phyloP scores from a whole-genome alignment of 2,113 vertebrate genomes.

The Osmerus eperlanus region DNA sequence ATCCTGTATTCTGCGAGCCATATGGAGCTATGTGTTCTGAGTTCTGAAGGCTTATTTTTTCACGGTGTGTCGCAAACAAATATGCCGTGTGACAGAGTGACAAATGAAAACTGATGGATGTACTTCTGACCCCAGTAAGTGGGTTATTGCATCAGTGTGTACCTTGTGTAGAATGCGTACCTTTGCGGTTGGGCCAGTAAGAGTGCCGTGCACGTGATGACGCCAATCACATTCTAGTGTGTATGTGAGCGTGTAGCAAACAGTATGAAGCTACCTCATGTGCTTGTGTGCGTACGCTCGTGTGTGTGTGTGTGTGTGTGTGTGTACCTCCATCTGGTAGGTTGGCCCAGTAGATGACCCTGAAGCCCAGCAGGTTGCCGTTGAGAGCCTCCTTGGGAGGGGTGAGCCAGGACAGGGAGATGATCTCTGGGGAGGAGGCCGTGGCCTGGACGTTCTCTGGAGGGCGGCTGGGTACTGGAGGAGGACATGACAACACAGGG shows the following conservation, averaged over 20 bases:
- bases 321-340: constrained; percentile 91
- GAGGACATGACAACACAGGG: background rate
- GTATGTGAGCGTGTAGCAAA: no score
- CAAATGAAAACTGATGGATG: no score
- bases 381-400: constrained; percentile 94
- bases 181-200: no score
- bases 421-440: constrained; percentile 91
- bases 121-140: no score
- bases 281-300: background rate
- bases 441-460: constrained; percentile 94
- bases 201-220: no score
- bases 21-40: background rate
- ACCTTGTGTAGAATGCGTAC: no score
- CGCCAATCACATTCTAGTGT: no score
- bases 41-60: no score
- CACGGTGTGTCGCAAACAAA: no score
- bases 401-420: constrained; percentile 92
- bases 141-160: no score
- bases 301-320: background rate
- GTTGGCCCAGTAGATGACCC: constrained; percentile 98
- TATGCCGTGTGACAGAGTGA: no score
- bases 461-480: constrained; percentile 90
- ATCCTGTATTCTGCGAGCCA: background rate
- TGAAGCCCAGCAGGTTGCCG: constrained; percentile 93
- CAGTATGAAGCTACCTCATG: no score